Conservation (phyloP, 2,888 invertebrate genomes). For the Chalcosyrphus nemorum region DNA sequence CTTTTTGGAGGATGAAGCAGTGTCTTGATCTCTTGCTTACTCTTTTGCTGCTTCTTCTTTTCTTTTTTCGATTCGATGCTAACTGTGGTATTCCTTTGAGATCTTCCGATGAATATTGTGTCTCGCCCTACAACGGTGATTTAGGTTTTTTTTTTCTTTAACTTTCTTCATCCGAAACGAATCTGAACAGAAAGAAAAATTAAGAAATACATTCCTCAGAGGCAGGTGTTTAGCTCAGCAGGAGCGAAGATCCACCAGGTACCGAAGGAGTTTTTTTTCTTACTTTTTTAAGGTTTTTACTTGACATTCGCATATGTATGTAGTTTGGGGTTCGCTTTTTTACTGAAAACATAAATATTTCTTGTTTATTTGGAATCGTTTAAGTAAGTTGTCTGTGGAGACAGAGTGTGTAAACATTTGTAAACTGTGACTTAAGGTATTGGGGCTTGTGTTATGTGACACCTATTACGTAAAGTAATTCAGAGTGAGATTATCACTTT, state of each 20-base stretch:
- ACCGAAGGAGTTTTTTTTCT: neutral
- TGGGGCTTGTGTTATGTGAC: slow-evolving; percentile 24
- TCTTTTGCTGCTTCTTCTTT: neutral
- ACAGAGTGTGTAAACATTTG: slow-evolving; percentile 59
- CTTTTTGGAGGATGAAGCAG: neutral
- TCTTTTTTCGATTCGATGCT: neutral
- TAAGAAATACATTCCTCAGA: slow-evolving; percentile 57
- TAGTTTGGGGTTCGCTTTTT: neutral
- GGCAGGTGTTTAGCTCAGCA: slow-evolving; percentile 67
- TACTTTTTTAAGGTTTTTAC: neutral
- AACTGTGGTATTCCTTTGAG: slow-evolving; percentile 64
- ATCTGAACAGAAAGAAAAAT: slow-evolving; percentile 24
- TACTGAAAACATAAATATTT: slow-evolving; percentile 57
- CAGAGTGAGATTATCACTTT: slow-evolving; percentile 1
- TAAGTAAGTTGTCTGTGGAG: slow-evolving; percentile 15
- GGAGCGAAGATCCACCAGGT: slow-evolving; percentile 21
- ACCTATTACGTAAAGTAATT: slow-evolving; percentile 1
- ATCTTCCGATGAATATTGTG: slow-evolving; percentile 53
- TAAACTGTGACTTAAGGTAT: slow-evolving; percentile 36
- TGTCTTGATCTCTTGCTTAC: neutral
- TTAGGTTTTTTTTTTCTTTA: neutral
- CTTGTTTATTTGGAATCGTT: slow-evolving; percentile 59
- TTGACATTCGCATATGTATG: slow-evolving; percentile 33
- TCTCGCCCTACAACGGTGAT: slow-evolving; percentile 59
- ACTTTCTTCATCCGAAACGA: slow-evolving; percentile 36